phyloP scores from a whole-genome alignment of 1,140 invertebrate species.

The Drosophila paulistorum region DNA sequence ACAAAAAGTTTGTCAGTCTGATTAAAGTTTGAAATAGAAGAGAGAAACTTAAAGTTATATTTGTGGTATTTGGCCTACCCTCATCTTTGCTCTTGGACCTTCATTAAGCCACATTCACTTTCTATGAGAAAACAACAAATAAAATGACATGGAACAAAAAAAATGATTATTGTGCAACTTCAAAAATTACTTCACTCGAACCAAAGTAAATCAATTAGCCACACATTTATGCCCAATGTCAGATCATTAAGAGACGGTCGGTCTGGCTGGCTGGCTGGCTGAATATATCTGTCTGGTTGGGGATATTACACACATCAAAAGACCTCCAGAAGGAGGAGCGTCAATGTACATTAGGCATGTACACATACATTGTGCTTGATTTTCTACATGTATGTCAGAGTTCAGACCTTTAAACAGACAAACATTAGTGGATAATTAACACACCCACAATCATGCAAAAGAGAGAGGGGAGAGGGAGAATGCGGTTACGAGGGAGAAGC shows the following conservation, averaged over 20 bases:
- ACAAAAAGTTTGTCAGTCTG: too few species aligned
- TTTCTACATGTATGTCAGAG: conserved; percentile 56
- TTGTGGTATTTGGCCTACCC: not conserved
- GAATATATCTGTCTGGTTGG: not conserved
- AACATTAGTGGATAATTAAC: conserved; percentile 79
- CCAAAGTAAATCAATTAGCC: conserved; percentile 9
- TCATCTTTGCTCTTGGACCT: not conserved
- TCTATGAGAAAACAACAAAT: not conserved
- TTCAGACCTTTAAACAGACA: conserved; percentile 57
- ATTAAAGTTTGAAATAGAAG: too few species aligned
- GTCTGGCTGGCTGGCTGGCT: too few species aligned
- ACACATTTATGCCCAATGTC: conserved; percentile 9
- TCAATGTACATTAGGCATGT: conserved; percentile 32
- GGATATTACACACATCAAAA: conserved; percentile 3
- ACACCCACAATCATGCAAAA: conserved; percentile 53
- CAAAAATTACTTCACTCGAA: conserved; percentile 6
- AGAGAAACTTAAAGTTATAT: too few species aligned
- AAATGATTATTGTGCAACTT: not conserved
- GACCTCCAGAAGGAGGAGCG: not conserved
- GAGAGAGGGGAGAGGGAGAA: not conserved
- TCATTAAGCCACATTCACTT: conserved; percentile 14
- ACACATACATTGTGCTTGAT: conserved; percentile 2
- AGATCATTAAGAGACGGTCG: not conserved
- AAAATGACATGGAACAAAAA: not conserved
- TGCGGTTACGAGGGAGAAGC: conserved; percentile 14